Evolutionary conservation across 2,113 vertebrate genomes (phyloP), one percentile per base, ranked within the genome.

Genomic region (Zeus faber): DNA sequence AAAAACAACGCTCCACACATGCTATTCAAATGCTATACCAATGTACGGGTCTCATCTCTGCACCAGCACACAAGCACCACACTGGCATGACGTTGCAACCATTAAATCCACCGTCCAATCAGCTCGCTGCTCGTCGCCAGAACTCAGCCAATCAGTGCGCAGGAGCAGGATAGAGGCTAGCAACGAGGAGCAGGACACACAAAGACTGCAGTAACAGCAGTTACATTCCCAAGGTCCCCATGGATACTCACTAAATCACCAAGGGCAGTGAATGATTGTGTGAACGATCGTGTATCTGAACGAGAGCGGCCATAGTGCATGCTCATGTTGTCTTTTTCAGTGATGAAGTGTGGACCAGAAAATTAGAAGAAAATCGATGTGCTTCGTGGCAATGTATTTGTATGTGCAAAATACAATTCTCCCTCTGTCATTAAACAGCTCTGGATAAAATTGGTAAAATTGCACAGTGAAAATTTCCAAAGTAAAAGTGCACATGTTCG

Each of bases 91-190:
- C 58, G 77, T 51, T 16, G 52, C 62, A 74, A 58, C 63, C 66
- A 63, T 65, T 69, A 59, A 55, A 52, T 20, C 31, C 4, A 61
- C 70, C 33, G 31, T 55, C 86, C 85, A 88, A 81, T 88, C 51
- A 25, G 1, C 62, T 41, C 14, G 55, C 58, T 24, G 52, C 61
- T 70, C 72, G 53, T 71, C 57, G 23, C 31, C 4, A 4, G 14
- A n/a, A 17, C 51, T 67, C 47, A 1, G 65, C 87, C 52, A 88
- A 87, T 87, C 49, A 74, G 58, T 73, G 62, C 1, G 21, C 29
- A 11, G 50, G 62, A 74, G 50, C 59, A 41, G 69, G 49, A 68
- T 31, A 49, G 66, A 79, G 80, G 80, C 70, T 87, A 84, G 85
- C 79, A 86, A 86, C 73, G n/a, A 67, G 67, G 61, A 72, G 51